phyloP scores from a whole-genome alignment of 2,113 vertebrate genomes.

The Mustela lutreola region DNA sequence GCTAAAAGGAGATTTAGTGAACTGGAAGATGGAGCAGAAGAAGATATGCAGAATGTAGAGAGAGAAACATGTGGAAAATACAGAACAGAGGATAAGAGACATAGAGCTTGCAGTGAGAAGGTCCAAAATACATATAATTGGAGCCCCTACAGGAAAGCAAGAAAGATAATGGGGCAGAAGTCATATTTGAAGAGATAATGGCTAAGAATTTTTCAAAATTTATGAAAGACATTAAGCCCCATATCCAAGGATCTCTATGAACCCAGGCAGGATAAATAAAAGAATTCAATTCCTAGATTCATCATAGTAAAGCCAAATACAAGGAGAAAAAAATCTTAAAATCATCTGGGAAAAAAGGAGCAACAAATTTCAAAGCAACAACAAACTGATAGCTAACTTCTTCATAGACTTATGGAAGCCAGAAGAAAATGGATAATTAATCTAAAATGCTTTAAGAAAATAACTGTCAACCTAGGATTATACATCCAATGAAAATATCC shows the following conservation, averaged over 20 bases:
- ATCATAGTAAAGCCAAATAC: neutral
- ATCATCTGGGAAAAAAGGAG: neutral
- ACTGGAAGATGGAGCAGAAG: neutral
- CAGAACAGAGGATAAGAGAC: neutral
- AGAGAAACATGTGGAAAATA: neutral
- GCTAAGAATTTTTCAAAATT: constrained; percentile 8
- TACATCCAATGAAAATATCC: constrained; percentile 5
- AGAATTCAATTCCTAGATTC: neutral
- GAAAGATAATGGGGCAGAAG: neutral
- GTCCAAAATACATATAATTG: neutral
- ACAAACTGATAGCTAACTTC: neutral
- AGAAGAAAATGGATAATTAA: neutral
- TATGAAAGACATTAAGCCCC: neutral
- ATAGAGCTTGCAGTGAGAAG: neutral
- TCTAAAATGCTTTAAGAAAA: neutral
- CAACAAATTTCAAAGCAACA: neutral
- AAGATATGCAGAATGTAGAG: neutral
- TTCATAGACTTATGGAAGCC: neutral
- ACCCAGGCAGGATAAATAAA: neutral
- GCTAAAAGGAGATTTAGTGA: neutral
- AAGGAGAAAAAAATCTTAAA: neutral
- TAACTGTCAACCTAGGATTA: neutral
- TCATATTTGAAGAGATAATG: neutral
- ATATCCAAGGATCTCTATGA: neutral
- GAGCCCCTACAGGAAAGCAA: neutral